Evolutionary conservation across 37 sponge, comb jelly and placozoan genomes (phyloP), one percentile per base, ranked within the genome.

Genomic region (Hormiphora californensis): DNA sequence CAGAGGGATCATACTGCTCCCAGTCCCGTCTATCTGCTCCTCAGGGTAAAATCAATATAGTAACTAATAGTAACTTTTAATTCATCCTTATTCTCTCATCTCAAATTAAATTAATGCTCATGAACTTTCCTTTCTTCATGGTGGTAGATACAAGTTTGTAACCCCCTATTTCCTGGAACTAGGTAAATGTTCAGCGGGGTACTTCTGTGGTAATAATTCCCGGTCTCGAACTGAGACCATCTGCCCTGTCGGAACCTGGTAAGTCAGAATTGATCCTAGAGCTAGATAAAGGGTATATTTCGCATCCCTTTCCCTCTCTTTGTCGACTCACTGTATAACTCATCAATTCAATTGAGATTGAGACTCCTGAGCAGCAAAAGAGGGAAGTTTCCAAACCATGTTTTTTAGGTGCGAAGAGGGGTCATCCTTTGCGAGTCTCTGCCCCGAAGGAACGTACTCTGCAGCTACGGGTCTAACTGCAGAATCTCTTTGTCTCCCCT

Each of bases 361-460:
- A n/a, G n/a, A n/a, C n/a, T n/a, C n/a, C n/a, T n/a, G n/a, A n/a
- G n/a, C n/a, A n/a, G n/a, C n/a, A n/a, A n/a, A n/a, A n/a, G n/a
- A n/a, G n/a, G n/a, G n/a, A n/a, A n/a, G n/a, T n/a, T n/a, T n/a
- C n/a, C n/a, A n/a, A n/a, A n/a, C n/a, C n/a, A n/a, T n/a, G n/a
- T n/a, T n/a, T n/a, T n/a, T n/a, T n/a, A 65, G 68, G 68, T 65
- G 68, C 25, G 68, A 2, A 31, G 36, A 36, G 36, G 39, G 34
- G 39, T 65, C 68, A 21, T 17, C 27, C 7, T 31, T 19, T 5
- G 68, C 31, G 55, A 44, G 39, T 4, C 85, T 86, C 22, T 88
- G 89, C 34, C 89, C 89, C 7, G 85, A 54, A 12, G 89, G 89
- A 1, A 88, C 89, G 15, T 87, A 51, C 53, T 32, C 32, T 88